These are phyloP conservation scores for Eupithecia insigniata DNA, from an alignment of 2,888 invertebrate genomes.

Conservation along the genomic window DNA sequence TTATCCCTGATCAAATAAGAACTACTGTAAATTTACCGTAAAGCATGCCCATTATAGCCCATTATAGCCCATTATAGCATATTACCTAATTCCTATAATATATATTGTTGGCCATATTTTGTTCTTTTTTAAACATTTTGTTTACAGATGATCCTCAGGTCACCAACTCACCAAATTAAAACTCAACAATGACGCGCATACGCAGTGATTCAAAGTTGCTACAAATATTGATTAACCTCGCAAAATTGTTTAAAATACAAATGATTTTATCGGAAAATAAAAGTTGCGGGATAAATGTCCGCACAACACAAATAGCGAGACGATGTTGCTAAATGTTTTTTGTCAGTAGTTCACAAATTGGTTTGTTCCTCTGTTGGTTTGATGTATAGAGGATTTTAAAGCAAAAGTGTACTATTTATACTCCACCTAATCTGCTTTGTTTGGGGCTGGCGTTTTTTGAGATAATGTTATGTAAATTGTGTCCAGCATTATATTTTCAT, in stretches of 20 bases:
- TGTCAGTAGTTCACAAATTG: neutral
- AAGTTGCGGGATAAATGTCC: conserved; percentile 18
- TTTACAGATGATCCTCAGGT: neutral
- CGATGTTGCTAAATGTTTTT: conserved; percentile 6
- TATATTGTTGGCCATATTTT: neutral
- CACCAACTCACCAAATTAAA: conserved; percentile 2
- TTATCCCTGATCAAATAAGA: neutral
- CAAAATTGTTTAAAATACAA: conserved; percentile 48
- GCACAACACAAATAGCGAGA: conserved; percentile 17
- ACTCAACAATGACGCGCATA: neutral
- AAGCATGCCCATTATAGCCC: too few relatives aligned
- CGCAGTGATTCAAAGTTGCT: conserved; percentile 55
- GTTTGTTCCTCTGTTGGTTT: neutral
- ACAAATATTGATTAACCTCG: conserved; percentile 60
- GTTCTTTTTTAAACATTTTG: neutral
- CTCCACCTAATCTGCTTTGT: too few relatives aligned
- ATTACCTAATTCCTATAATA: too few relatives aligned
- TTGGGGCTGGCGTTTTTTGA: too few relatives aligned
- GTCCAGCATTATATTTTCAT: too few relatives aligned
- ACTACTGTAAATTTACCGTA: neutral
- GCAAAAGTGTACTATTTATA: too few relatives aligned
- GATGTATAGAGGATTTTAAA: neutral
- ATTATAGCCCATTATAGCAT: too few relatives aligned
- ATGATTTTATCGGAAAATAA: conserved; percentile 36
- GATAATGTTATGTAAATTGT: too few relatives aligned